Evolutionary conservation across 2,888 invertebrate genomes (phyloP).

Genomic region (Notodonta dromedarius): DNA sequence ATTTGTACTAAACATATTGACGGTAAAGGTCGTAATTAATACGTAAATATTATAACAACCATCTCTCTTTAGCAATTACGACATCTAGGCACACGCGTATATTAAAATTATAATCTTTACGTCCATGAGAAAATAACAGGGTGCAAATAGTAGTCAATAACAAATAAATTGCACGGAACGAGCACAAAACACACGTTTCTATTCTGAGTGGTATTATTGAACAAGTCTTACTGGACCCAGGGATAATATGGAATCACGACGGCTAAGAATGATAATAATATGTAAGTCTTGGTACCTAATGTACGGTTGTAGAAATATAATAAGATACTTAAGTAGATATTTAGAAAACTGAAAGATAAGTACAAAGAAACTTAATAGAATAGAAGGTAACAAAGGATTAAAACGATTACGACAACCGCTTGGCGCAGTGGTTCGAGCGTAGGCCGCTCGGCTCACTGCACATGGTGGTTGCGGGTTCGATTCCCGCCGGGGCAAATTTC

Average conservation of each 20-base stretch:
- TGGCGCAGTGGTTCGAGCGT: too few species aligned
- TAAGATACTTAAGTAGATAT: not conserved
- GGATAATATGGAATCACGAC: constrained; percentile 27
- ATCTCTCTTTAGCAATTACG: not conserved
- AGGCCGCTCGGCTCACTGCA: too few species aligned
- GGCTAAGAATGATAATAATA: not conserved
- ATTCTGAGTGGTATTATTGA: constrained; percentile 28
- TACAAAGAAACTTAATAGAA: too few species aligned
- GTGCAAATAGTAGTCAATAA: constrained; percentile 44
- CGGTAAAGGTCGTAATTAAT: too few species aligned
- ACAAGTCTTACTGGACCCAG: constrained; percentile 20
- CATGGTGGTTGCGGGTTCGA: too few species aligned
- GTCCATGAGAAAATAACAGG: constrained; percentile 27
- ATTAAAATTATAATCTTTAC: constrained; percentile 30
- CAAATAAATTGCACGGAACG: constrained; percentile 40
- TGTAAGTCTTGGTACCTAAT: not conserved
- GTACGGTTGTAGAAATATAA: not conserved
- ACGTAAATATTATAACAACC: not conserved
- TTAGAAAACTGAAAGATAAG: too few species aligned
- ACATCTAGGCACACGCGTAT: constrained; percentile 9
- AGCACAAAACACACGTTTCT: constrained; percentile 35
- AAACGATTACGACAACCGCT: too few species aligned
- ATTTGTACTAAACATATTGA: too few species aligned
- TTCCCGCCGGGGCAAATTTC: too few species aligned
- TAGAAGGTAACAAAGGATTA: too few species aligned